A percentile compares a stretch with the other conserved stretches of the same genome.
Evolutionary conservation across 2,797 vertebrate genomes (phyloP).

Genomic region (Avahi laniger): DNA sequence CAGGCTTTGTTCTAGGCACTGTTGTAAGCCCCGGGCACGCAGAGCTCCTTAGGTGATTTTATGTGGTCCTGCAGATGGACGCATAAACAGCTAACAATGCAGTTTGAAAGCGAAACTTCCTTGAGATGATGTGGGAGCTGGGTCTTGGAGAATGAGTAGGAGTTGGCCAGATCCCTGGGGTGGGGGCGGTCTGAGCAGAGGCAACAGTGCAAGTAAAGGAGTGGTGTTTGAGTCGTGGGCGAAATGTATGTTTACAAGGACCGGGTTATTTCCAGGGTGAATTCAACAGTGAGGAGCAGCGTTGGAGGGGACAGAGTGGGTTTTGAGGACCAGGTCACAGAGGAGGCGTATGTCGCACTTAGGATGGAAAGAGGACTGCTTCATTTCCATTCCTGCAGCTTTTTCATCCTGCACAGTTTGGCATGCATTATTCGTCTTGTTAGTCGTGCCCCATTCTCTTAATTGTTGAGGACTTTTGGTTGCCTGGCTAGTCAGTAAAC

Average conservation of each 20-base stretch:
- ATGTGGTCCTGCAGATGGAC: background rate
- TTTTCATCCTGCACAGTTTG: background rate
- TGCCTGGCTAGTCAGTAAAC: background rate
- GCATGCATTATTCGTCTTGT: background rate
- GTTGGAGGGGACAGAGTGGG: background rate
- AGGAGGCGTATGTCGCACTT: rapidly evolving
- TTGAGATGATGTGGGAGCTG: background rate
- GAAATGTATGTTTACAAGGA: background rate
- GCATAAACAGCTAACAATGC: no score
- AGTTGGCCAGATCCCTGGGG: background rate
- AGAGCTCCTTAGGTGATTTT: background rate
- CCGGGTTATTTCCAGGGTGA: background rate
- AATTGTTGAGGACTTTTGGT: background rate
- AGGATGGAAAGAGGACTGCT: background rate
- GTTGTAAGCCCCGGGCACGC: rapidly evolving
- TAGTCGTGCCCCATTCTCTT: background rate
- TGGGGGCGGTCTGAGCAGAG: background rate
- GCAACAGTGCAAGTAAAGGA: background rate
- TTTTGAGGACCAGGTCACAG: background rate
- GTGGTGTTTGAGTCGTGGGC: background rate
- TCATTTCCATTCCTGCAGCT: background rate
- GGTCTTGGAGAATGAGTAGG: background rate
- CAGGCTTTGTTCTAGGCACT: background rate
- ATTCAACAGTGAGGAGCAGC: background rate
- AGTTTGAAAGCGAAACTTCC: background rate